phyloP scores from a whole-genome alignment of 1,140 invertebrate genomes.

The Eueides isabella region DNA sequence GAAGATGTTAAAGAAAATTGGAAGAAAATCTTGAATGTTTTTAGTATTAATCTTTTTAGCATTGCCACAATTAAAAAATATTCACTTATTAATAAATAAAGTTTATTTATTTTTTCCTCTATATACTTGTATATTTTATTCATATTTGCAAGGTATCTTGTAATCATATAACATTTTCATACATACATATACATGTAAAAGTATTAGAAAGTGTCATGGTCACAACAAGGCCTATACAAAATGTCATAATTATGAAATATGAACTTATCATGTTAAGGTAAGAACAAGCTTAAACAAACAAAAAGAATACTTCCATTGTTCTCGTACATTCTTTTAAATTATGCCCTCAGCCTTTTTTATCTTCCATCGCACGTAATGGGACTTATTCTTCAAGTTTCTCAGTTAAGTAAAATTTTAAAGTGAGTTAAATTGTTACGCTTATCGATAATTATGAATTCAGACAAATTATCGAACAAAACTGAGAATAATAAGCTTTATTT shows the following conservation, averaged over 20 bases:
- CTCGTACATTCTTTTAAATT: conserved; percentile 3
- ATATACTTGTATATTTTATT: no score
- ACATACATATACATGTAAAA: not conserved
- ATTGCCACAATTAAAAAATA: no score
- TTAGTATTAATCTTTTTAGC: no score
- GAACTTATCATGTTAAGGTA: conserved; percentile 8
- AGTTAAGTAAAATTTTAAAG: conserved; percentile 13
- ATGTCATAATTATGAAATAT: conserved; percentile 11
- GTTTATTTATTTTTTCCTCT: no score
- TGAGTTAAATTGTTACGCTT: conserved; percentile 23
- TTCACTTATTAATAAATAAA: no score
- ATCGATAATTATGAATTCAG: conserved; percentile 37
- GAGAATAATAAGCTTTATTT: conserved; percentile 54
- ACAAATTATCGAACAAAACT: conserved; percentile 49
- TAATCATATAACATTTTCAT: not conserved
- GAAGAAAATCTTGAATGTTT: no score
- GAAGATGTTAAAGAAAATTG: no score
- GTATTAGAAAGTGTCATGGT: not conserved
- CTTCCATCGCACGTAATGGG: not conserved
- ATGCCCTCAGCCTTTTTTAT: conserved; percentile 8
- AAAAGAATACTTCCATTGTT: not conserved
- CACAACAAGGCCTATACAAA: not conserved
- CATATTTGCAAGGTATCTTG: not conserved
- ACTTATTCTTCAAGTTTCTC: not conserved
- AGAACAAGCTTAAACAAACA: conserved; percentile 14